A percentile compares a stretch with the other conserved stretches of the same genome.
Conservation (phyloP, 2,113 vertebrate species). For the Propithecus coquereli region DNA sequence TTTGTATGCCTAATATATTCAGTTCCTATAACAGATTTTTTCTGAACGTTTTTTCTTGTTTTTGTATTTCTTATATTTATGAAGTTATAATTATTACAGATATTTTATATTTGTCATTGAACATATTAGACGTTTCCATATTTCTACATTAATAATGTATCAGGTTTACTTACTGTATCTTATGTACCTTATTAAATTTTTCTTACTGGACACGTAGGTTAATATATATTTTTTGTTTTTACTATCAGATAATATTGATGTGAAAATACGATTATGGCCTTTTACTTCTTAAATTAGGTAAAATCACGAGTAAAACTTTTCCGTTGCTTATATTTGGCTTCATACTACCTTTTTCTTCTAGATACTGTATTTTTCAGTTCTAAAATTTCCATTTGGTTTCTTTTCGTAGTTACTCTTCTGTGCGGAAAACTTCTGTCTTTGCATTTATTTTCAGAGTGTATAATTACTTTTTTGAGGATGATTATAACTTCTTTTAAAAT, state of each 20-base stretch:
- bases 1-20: not conserved
- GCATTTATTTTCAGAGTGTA: conserved; percentile 1
- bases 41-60: not conserved
- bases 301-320: not conserved
- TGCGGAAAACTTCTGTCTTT: not conserved
- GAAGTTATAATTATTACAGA: not conserved
- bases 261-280: not conserved
- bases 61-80: conserved; percentile 6
- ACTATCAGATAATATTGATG: not conserved
- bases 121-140: not conserved
- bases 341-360: not conserved
- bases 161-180: not conserved
- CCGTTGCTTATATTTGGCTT: not conserved
- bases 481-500: not conserved
- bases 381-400: not conserved
- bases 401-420: not conserved
- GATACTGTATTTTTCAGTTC: not conserved
- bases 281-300: not conserved
- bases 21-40: not conserved
- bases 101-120: not conserved
- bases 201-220: not conserved
- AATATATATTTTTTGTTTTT: not conserved
- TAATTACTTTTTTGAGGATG: not conserved
- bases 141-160: not conserved
- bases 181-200: not conserved